Conservation (phyloP, 92 coral and sea anemone species). For the Zoanthus gigantus region DNA sequence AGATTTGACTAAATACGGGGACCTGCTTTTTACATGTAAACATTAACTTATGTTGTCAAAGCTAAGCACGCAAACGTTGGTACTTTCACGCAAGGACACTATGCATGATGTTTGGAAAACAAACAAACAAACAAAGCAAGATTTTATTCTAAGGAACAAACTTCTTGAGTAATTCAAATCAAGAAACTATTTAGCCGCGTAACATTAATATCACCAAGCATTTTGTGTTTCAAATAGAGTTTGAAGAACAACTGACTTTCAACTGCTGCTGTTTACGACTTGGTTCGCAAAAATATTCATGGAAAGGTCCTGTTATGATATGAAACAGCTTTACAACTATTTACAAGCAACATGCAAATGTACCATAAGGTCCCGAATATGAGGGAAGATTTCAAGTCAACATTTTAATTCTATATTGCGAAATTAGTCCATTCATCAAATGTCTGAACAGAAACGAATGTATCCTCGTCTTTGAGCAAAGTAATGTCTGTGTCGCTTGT, state of each 20-base stretch:
- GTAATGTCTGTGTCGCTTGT: slow-evolving; percentile 71
- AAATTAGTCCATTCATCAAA: neutral
- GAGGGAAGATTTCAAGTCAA: neutral
- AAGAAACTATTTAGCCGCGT: neutral
- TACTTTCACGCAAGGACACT: neutral
- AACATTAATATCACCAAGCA: neutral
- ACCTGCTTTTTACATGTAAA: neutral
- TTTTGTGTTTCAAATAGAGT: neutral
- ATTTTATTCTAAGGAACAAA: neutral
- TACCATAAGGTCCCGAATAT: neutral
- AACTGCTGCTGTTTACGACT: neutral
- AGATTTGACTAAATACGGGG: neutral
- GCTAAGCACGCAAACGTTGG: neutral
- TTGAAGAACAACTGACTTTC: neutral
- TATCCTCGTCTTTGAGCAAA: neutral
- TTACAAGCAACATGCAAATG: neutral
- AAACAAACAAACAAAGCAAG: neutral
- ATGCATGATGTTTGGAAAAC: neutral
- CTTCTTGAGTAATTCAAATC: neutral
- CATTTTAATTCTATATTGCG: neutral
- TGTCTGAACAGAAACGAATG: neutral
- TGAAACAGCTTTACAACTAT: neutral
- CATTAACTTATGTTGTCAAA: neutral
- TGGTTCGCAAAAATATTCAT: neutral
- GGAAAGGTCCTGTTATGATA: neutral